These are phyloP conservation scores for Glaucopsyche alexis DNA, from an alignment of 2,888 invertebrate genomes.

Conservation along the genomic window DNA sequence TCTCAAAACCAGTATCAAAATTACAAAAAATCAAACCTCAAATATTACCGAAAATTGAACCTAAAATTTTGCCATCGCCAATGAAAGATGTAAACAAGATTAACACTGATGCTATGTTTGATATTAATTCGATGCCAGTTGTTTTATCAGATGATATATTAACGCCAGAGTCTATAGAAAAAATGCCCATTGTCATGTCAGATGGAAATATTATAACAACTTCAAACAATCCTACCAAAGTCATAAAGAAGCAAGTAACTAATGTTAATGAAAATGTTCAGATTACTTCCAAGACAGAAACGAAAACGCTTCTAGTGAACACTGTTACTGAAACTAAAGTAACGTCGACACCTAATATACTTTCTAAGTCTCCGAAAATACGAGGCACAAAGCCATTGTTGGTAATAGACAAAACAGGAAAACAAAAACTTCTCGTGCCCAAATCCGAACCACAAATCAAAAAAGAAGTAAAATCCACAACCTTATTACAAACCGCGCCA, in stretches of 20 bases:
- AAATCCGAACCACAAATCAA: constrained; percentile 58
- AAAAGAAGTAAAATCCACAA: constrained; percentile 59
- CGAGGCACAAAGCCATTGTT: constrained; percentile 71
- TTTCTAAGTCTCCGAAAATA: constrained; percentile 72
- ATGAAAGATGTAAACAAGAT: constrained; percentile 48
- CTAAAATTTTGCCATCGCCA: constrained; percentile 52
- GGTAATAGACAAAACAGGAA: constrained; percentile 72
- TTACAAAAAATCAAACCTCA: constrained; percentile 62
- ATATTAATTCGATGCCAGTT: constrained; percentile 89
- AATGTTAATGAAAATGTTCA: constrained; percentile 59
- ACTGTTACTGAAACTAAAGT: constrained; percentile 59
- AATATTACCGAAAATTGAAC: constrained; percentile 59
- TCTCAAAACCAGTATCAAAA: constrained; percentile 59
- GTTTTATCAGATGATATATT: constrained; percentile 85
- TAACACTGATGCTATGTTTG: constrained; percentile 74
- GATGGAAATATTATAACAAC: constrained; percentile 66
- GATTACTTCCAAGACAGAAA: constrained; percentile 57
- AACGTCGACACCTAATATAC: constrained; percentile 70
- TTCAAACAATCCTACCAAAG: constrained; percentile 54
- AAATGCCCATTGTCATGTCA: constrained; percentile 82
- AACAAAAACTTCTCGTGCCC: constrained; percentile 72
- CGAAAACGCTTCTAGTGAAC: constrained; percentile 67
- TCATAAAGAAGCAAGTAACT: constrained; percentile 55
- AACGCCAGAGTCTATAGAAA: constrained; percentile 84
- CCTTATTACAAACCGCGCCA: constrained; percentile 53